Evolutionary conservation across 35 echinoderm and acorn worm species (phyloP).

Genomic region (Antedon bifida): DNA sequence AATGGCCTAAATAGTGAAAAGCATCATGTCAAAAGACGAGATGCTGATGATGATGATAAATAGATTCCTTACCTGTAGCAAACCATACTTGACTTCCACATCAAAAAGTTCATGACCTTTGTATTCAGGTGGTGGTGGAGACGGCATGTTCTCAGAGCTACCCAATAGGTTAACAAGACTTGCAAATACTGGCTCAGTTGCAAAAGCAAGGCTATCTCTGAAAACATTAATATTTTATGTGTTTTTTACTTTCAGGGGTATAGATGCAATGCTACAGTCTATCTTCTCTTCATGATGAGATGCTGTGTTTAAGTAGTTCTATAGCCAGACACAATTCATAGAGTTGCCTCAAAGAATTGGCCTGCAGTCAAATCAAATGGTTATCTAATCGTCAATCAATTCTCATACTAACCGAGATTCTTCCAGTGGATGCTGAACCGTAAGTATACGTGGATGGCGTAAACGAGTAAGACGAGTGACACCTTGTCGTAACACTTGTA

Average conservation of each 20-base stretch:
- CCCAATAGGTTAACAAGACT: constrained; percentile 79
- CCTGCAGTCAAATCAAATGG: too few relatives aligned
- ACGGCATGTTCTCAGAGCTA: constrained; percentile 58
- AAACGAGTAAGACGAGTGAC: constrained; percentile 62
- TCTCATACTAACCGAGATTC: constrained; percentile 92
- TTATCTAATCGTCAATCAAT: too few relatives aligned
- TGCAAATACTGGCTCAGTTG: constrained; percentile 92
- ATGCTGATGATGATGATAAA: too few relatives aligned
- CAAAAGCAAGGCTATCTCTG: constrained; percentile 93
- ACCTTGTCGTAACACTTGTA: constrained; percentile 58
- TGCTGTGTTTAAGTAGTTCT: too few relatives aligned
- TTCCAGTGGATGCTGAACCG: constrained; percentile 78
- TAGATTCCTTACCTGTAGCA: constrained; percentile 51
- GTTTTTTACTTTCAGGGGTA: neutral
- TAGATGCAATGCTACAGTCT: neutral
- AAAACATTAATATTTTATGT: neutral
- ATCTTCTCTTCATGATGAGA: too few relatives aligned
- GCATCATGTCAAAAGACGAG: too few relatives aligned
- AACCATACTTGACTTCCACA: constrained; percentile 91
- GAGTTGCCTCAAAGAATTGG: too few relatives aligned
- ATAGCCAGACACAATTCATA: too few relatives aligned
- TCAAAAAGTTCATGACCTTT: constrained; percentile 69
- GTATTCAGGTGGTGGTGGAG: constrained; percentile 39
- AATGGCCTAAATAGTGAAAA: too few relatives aligned
- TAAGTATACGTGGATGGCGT: constrained; percentile 71